Base-by-base conservation (phyloP, 2,797 vertebrate species). In the Adrianichthys oophorus region DNA sequence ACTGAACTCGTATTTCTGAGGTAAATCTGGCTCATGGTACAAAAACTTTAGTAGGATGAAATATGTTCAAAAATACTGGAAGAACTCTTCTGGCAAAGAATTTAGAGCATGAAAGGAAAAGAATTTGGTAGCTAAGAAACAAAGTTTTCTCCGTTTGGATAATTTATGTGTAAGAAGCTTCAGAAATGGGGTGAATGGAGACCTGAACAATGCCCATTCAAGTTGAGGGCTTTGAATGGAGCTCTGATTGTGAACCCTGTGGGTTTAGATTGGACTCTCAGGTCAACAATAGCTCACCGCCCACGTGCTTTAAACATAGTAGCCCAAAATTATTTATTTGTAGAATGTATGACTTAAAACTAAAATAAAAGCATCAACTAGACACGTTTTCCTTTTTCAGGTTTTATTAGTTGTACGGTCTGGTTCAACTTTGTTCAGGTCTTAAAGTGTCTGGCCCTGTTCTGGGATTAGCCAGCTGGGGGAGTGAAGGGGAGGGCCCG, bases 381-480 rank as follows among this genome's bases (percentile, higher is more conserved):
- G 16, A 54, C n/a, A 13, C 19, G 7, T 65, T 59, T 48, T 65
- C 15, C 4, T 59, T 0, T 49, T 57, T 4, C 32, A 48, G 1
- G 10, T 8, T 3, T 23, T 41, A 18, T 47, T 4, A 55, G 15
- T 42, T 52, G 29, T 57, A 7, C 23, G 13, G 23, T 59, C 32
- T 58, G 63, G 65, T 78, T 69, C 46, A 62, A 65, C 48, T 70
- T 74, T 60, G 17, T 65, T 46, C 51, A 55, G 51, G 78, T 74
- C 66, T 79, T 74, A 54, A 83, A 78, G 64, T 62, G 42, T 65
- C 54, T 44, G 23, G 50, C 43, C 81, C 70, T 73, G 71, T 71
- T 85, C 52, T 45, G 68, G 83, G 88, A 88, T 91, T 89, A 88
- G 75, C 78, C 88, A 90, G 85, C 85, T 91, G 85, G 82, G 82